phyloP scores from a whole-genome alignment of 2,888 invertebrate genomes.

The Charanyca ferruginea region DNA sequence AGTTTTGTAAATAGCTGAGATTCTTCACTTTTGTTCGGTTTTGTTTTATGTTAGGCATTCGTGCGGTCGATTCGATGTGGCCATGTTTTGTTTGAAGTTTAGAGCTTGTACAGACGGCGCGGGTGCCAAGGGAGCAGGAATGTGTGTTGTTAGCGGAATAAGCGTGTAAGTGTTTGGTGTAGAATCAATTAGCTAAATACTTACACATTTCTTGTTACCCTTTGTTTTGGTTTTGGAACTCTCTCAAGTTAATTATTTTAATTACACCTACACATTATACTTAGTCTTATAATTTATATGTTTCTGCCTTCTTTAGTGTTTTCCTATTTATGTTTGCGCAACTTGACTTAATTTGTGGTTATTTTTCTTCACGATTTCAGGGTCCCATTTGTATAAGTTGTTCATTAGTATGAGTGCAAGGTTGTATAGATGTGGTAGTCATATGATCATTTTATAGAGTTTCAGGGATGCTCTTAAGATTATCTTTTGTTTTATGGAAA shows the following conservation, averaged over 20 bases:
- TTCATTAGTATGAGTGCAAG: no score
- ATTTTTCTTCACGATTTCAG: no score
- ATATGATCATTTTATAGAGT: no score
- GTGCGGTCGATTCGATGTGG: conserved; percentile 51
- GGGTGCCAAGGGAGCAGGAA: conserved; percentile 29
- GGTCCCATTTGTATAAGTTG: no score
- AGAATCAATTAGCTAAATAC: conserved; percentile 39
- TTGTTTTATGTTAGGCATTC: conserved; percentile 65
- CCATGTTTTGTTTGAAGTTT: conserved; percentile 53
- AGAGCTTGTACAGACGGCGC: conserved; percentile 21
- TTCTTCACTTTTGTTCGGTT: conserved; percentile 55
- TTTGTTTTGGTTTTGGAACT: neutral
- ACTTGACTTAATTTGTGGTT: no score
- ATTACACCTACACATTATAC: no score
- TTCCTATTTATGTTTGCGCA: no score
- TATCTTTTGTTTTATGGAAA: no score
- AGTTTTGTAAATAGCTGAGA: conserved; percentile 59
- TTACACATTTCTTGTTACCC: conserved; percentile 1
- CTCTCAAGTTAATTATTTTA: neutral
- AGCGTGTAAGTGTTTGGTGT: conserved; percentile 24
- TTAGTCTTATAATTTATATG: no score
- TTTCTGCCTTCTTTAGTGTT: no score
- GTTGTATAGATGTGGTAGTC: no score
- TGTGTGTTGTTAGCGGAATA: conserved; percentile 16
- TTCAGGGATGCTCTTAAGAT: no score